Base-by-base conservation (phyloP, 2,888 invertebrate genomes). In the Cryptocephalus moraei region DNA sequence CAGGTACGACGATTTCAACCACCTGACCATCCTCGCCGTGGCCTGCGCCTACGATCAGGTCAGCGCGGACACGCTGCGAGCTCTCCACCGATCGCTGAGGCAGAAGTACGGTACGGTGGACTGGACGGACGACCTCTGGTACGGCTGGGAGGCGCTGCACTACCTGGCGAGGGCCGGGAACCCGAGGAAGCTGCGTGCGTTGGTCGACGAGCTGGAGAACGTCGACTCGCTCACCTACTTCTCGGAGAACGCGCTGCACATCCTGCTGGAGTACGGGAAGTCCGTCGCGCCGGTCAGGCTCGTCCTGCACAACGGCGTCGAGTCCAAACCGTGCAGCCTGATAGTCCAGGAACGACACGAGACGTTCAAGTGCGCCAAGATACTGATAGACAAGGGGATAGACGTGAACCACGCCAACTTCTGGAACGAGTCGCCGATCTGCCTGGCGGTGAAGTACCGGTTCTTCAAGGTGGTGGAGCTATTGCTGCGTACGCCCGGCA, bases 381-480 rank as follows among this genome's bases (percentile, higher is more conserved):
- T 56, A 10, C 50, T 62, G 8, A 54, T 58, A n/a, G 42, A 52
- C 1, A 47, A 47, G 34, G 59, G 56, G 3, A 52, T 60, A 13
- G 57, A 61, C 32, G 51, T 60, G 2, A 60, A 62, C 39, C 60
- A 60, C 38, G 51, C 50, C 6, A 60, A 62, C 42, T 56, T 57
- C 43, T 62, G 58, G 59, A 55, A 56, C 14, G 61, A 62, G 50
- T 57, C 59, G 8, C 58, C 61, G 0, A 48, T 62, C n/a, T 48
- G 58, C 14, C 44, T 60, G n/a, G 61, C 61, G 8, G 51, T 58
- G 1, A 50, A 54, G 43, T 53, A 56, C 44, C 51, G 55, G 38
- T 55, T 52, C 32, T 44, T 45, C 10, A 32, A 45, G 8, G 14
- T 49, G 14, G 44, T 43, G 32, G 13, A 46, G 12, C n/a, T 11